Conservation (phyloP, 2,797 vertebrate species). For the Sebastes minor region DNA sequence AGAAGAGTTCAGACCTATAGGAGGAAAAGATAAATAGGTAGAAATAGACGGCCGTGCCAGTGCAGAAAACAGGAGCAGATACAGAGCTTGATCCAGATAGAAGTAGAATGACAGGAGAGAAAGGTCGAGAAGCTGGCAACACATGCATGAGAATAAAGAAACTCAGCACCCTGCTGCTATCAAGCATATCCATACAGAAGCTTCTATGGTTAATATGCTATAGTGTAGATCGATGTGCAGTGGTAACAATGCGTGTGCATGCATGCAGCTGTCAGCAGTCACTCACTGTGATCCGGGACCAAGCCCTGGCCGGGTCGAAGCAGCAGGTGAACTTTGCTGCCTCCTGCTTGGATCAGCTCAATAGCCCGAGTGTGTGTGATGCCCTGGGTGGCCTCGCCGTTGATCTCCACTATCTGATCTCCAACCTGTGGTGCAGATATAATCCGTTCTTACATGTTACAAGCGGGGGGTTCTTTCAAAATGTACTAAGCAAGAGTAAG, state of each 20-base stretch:
- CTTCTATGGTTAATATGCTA: constrained; percentile 27
- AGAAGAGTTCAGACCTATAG: constrained; percentile 98
- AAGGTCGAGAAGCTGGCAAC: constrained; percentile 63
- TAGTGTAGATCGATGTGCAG: constrained; percentile 1
- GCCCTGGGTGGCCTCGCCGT: constrained; percentile 96
- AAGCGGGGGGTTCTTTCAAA: background rate
- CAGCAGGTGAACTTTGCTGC: constrained; percentile 92
- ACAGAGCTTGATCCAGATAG: constrained; percentile 60
- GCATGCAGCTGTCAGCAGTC: constrained; percentile 1
- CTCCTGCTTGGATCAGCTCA: constrained; percentile 97
- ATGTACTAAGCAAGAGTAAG: background rate
- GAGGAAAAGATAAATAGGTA: constrained; percentile 88
- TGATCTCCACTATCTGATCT: constrained; percentile 99
- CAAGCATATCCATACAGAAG: constrained; percentile 52
- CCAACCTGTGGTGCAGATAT: constrained; percentile 85
- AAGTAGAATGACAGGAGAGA: constrained; percentile 63
- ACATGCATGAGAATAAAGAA: constrained; percentile 69
- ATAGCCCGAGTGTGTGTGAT: constrained; percentile 98
- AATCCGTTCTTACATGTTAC: background rate
- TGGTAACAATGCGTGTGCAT: constrained; percentile 3
- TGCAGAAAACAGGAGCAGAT: constrained; percentile 69
- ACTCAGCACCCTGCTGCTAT: constrained; percentile 53
- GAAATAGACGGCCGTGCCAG: constrained; percentile 70
- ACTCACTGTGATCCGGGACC: constrained; percentile 95
- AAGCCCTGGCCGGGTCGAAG: constrained; percentile 92